phyloP scores from a whole-genome alignment of 2,113 vertebrate genomes.

The Odontesthes bonariensis region DNA sequence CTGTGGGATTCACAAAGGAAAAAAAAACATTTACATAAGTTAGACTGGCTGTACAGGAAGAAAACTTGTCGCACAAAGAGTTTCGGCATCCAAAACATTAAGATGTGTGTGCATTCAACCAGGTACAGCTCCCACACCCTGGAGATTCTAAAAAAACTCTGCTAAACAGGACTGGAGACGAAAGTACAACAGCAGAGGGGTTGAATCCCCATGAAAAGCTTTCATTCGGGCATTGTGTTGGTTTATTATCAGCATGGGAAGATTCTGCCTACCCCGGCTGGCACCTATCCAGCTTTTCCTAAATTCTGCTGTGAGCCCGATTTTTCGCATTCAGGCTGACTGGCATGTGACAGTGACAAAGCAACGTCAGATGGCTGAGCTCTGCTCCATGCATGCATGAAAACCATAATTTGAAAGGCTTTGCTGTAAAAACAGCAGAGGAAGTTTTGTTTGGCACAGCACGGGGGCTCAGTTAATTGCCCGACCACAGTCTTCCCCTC shows the following conservation, averaged over 20 bases:
- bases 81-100: no score
- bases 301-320: constrained; percentile 35
- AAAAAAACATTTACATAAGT: no score
- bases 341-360: constrained; percentile 69
- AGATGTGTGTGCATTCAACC: not conserved
- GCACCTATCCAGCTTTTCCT: constrained; percentile 45
- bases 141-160: not conserved
- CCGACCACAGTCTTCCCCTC: constrained; percentile 80
- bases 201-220: constrained; percentile 49
- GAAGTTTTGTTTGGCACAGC: constrained; percentile 84
- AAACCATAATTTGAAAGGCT: constrained; percentile 80
- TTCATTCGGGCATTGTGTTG: constrained; percentile 60
- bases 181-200: constrained; percentile 11
- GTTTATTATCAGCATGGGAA: constrained; percentile 42
- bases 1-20: no score
- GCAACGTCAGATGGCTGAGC: constrained; percentile 55
- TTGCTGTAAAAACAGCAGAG: constrained; percentile 82
- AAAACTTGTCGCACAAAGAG: no score
- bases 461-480: constrained; percentile 78
- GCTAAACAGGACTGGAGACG: constrained; percentile 16
- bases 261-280: constrained; percentile 22
- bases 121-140: not conserved
- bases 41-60: no score
- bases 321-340: constrained; percentile 21
- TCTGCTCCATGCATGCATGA: constrained; percentile 66